Conservation (phyloP, 2,888 invertebrate genomes). For the Trachelus iudaicus region DNA sequence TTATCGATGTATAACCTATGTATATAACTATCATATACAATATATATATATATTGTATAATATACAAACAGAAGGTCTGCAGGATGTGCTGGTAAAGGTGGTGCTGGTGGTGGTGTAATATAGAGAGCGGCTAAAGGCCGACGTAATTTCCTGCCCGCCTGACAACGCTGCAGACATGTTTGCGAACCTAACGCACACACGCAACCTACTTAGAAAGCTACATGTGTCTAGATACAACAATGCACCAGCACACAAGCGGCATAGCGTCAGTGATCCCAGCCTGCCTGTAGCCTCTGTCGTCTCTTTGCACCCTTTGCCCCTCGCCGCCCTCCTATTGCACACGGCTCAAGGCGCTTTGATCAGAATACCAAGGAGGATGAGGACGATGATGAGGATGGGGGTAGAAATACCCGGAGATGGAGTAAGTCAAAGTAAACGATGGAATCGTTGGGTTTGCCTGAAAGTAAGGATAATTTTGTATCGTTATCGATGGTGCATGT, state of each 20-base stretch:
- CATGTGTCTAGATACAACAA: slow-evolving; percentile 49
- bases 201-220: slow-evolving; percentile 55
- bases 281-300: slow-evolving; percentile 32
- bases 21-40: neutral
- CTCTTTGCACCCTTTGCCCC: no score
- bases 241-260: slow-evolving; percentile 37
- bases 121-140: slow-evolving; percentile 63
- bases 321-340: slow-evolving; percentile 22
- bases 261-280: slow-evolving; percentile 24
- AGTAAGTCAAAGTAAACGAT: slow-evolving; percentile 10
- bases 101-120: slow-evolving; percentile 21
- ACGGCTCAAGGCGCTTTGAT: slow-evolving; percentile 54
- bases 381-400: neutral
- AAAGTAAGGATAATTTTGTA: no score
- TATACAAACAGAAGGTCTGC: slow-evolving; percentile 12
- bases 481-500: no score
- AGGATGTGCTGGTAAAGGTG: slow-evolving; percentile 50
- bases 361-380: slow-evolving; percentile 37
- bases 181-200: slow-evolving; percentile 58
- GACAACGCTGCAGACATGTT: slow-evolving; percentile 63
- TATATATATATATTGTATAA: neutral
- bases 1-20: no score
- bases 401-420: slow-evolving; percentile 23
- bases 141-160: slow-evolving; percentile 66
- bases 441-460: neutral